phyloP scores from a whole-genome alignment of 1,140 invertebrate genomes.

The Geopemphigus sp. region DNA sequence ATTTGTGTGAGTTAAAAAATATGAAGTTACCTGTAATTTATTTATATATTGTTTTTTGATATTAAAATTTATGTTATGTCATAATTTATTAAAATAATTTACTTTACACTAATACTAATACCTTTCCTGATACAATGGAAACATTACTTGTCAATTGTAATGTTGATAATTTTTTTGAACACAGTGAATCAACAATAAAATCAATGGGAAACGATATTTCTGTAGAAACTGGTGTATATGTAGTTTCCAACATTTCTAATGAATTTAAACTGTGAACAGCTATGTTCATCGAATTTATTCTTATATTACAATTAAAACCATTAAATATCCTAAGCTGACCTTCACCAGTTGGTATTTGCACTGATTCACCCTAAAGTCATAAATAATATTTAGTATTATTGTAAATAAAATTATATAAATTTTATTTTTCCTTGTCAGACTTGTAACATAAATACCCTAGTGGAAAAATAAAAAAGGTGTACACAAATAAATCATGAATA shows the following conservation, averaged over 20 bases:
- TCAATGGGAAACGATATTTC: background rate
- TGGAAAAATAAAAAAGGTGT: no score
- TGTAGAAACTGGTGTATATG: background rate
- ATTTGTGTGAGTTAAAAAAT: constrained; percentile 10
- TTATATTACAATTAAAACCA: constrained; percentile 55
- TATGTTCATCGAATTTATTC: constrained; percentile 30
- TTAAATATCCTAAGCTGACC: constrained; percentile 73
- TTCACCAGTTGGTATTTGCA: constrained; percentile 54
- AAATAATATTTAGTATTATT: background rate
- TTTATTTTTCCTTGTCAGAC: no score
- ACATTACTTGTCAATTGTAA: background rate
- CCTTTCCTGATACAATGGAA: constrained; percentile 5
- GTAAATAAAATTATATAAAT: background rate
- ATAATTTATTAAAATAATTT: background rate
- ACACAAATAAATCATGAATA: no score
- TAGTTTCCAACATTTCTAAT: constrained; percentile 2
- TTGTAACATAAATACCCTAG: no score
- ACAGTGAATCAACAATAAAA: background rate
- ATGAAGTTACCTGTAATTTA: constrained; percentile 8
- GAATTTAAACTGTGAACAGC: constrained; percentile 52
- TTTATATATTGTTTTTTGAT: background rate
- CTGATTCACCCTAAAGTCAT: constrained; percentile 12
- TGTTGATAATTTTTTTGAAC: background rate
- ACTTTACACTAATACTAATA: background rate
- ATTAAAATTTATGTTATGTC: background rate